Evolutionary conservation across 2,888 invertebrate genomes (phyloP), one percentile per base, ranked within the genome.

Genomic region (Seladonia tumulorum): DNA sequence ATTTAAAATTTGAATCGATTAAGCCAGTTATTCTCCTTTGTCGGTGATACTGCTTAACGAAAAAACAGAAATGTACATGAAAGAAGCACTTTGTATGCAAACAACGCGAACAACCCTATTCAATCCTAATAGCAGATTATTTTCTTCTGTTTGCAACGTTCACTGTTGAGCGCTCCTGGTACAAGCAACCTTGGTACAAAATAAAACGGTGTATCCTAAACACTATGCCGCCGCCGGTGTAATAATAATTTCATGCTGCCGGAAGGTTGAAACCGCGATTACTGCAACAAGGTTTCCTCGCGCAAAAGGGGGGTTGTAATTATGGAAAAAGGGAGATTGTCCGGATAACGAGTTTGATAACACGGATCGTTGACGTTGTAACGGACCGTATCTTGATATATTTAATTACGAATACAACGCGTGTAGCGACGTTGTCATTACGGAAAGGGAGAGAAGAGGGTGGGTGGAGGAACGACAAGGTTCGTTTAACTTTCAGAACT

Each of bases 261-360:
- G 25, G 63, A 29, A 63, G 63, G 63, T 29, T 16, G 63, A 29
- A 71, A 42, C 57, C 25, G 16, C 45, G 63, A 66, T 63, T 29
- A 49, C 63, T 66, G 14, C 39, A 22, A 49, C 35, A 25, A 25
- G 25, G 60, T 42, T 22, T 12, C n/a, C n/a, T 39, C 25, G 60
- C 45, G 75, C 60, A 25, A 63, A 29, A 35, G 35, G 29, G 22
- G 45, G 45, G 5, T 47, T 45, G 47, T 22, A 76, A 47, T 76
- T 76, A 76, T n/a, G 66, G 66, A 63, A 47, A 47, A 49, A 66
- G 14, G 42, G 47, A 12, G 22, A 45, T n/a, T 47, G 18, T 66
- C 47, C 12, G 29, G 66, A 76, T 35, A n/a, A 76, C n/a, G 66
- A 53, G 73, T 49, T 47, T 47, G 66, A 66, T 66, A 76, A 76